These are phyloP conservation scores for Dasysyrphus albostriatus DNA, from an alignment of 2,888 invertebrate genomes.

Conservation along the genomic window DNA sequence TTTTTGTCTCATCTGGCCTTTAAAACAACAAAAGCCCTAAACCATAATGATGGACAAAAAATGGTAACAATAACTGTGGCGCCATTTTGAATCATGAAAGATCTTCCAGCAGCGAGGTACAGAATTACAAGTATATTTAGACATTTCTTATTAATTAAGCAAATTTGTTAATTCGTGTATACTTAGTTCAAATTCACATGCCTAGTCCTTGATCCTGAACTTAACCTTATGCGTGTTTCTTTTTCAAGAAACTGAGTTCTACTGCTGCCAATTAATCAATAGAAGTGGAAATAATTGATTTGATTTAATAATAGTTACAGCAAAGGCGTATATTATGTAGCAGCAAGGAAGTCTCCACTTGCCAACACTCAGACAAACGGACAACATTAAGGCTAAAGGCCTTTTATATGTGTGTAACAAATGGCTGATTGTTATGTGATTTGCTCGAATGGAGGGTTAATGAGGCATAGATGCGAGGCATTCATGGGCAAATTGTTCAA, in stretches of 20 bases:
- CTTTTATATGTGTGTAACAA: constrained; percentile 43
- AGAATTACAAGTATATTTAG: not conserved
- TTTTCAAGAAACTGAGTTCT: constrained; percentile 1
- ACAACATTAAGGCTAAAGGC: constrained; percentile 36
- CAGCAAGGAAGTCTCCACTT: constrained; percentile 15
- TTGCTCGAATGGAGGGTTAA: constrained; percentile 55
- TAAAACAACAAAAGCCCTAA: not conserved
- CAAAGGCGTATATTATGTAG: too few relatives aligned
- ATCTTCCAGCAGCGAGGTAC: not conserved
- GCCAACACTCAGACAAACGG: constrained; percentile 1
- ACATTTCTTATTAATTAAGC: not conserved
- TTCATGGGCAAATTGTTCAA: constrained; percentile 54
- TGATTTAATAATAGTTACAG: constrained; percentile 59
- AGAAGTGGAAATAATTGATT: constrained; percentile 71
- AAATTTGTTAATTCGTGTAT: constrained; percentile 8
- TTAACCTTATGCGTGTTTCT: constrained; percentile 23
- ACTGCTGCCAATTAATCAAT: constrained; percentile 69
- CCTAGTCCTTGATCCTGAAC: constrained; percentile 14
- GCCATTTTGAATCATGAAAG: constrained; percentile 6
- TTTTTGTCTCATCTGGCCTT: not conserved
- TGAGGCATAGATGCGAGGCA: constrained; percentile 56
- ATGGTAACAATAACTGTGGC: not conserved
- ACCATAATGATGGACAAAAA: not conserved
- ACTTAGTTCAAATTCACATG: not conserved
- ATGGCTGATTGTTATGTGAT: constrained; percentile 64